Base-by-base conservation (phyloP, 2,797 vertebrate genomes). In the Fratercula arctica region DNA sequence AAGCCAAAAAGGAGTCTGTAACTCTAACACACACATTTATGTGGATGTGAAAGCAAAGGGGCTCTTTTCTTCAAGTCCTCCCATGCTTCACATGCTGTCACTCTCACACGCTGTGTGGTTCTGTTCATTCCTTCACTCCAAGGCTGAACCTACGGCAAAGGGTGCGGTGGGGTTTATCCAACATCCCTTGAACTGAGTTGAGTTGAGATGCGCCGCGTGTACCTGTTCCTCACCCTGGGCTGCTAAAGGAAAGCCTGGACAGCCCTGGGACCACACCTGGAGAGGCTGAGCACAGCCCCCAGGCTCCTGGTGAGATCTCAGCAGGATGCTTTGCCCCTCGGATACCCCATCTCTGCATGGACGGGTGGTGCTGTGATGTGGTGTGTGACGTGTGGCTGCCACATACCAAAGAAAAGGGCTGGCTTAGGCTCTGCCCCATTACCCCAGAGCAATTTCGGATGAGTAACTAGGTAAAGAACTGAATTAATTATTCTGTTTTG, bases 301-400 rank as follows among this genome's bases (percentile, higher is more conserved):
- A 60, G 41, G 0, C 25, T 37, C 28, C 69, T 31, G 26, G 28
- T 18, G 57, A 66, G 45, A 46, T 18, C 43, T 56, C 2, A 2
- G 61, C 48, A 9, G 0, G 0, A 31, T 13, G 35, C 16, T 77
- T 45, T 91, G 66, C 16, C 39, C 61, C 63, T 80, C 0, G 1
- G 60, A 28, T 17, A 16, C 17, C 67, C 24, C 63, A 31, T 9
- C 39, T 53, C 73, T 75, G 25, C 45, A 5, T 29, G 74, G 41
- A 88, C 26, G 21, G 39, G 16, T 10, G 46, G 26, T 9, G 69
- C 51, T 29, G 48, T 10, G 67, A 23, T 10, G 26, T 8, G 28
- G 2, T 46, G 24, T 25, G 72, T 50, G 81, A 61, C 15, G 12
- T 2, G 35, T n/a, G 50, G 68, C 56, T 86, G 61, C 45, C 63